phyloP scores from a whole-genome alignment of 92 coral and sea anemone species.

The Zoanthus sociatus region DNA sequence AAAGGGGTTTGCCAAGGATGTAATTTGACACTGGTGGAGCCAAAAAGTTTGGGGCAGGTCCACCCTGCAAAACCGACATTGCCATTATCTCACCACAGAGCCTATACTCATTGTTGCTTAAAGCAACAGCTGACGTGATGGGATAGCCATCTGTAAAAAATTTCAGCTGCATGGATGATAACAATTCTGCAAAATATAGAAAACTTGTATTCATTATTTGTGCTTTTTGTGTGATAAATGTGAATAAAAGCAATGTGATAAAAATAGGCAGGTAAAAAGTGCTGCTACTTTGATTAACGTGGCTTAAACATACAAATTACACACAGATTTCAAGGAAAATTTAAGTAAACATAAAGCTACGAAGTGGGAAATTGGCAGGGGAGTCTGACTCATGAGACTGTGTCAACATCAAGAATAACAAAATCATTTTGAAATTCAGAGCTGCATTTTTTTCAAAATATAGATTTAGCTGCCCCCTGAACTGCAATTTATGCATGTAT shows the following conservation, averaged over 20 bases:
- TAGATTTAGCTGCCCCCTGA: neutral
- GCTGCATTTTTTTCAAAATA: neutral
- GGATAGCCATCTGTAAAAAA: constrained; percentile 70
- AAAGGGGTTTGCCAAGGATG: constrained; percentile 71
- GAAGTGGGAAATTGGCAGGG: constrained; percentile 1
- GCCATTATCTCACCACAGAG: constrained; percentile 73
- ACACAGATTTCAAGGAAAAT: neutral
- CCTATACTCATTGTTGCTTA: constrained; percentile 65
- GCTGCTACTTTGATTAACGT: neutral
- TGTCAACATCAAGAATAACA: neutral
- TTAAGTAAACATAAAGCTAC: neutral
- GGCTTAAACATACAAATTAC: neutral
- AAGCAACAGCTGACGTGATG: constrained; percentile 64
- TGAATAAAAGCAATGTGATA: constrained; percentile 3
- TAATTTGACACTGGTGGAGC: constrained; percentile 61
- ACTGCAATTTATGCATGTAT: neutral
- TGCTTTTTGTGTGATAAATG: neutral
- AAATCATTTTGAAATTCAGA: neutral
- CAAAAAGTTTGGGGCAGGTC: constrained; percentile 78
- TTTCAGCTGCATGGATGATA: constrained; percentile 55
- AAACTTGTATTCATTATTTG: neutral
- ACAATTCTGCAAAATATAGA: constrained; percentile 62
- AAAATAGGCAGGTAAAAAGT: neutral
- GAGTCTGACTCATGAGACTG: neutral
- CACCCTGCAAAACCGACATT: constrained; percentile 81